These are phyloP conservation scores for Sclerodermus sp. DNA, from an alignment of 2,888 invertebrate genomes.

Conservation along the genomic window DNA sequence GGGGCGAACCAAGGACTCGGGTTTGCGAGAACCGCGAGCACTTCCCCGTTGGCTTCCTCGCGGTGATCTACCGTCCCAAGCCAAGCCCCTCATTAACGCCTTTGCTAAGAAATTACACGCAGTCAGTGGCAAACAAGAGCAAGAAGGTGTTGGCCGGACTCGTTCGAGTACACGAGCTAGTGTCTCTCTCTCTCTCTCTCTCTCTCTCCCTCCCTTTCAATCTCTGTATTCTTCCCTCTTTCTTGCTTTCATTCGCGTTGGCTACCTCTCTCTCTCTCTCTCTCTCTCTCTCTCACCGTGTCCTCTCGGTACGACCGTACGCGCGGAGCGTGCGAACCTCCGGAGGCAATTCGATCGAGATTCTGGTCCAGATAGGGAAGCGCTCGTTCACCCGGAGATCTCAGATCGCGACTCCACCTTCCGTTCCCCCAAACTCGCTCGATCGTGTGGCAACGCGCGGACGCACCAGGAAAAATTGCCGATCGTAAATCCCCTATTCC, in stretches of 20 bases:
- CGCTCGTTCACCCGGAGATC: too few relatives aligned
- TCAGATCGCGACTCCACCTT: not conserved
- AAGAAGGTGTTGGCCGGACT: constrained; percentile 49
- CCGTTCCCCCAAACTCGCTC: not conserved
- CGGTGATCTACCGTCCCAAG: constrained; percentile 55
- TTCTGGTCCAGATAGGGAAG: constrained; percentile 41
- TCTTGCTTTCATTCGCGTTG: constrained; percentile 19
- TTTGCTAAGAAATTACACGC: constrained; percentile 57
- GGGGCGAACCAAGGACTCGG: not conserved
- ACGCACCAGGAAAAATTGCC: too few relatives aligned
- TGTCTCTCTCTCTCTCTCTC: constrained; percentile 15
- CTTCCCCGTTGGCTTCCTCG: constrained; percentile 18
- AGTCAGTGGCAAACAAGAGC: constrained; percentile 56
- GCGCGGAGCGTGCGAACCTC: constrained; percentile 48
- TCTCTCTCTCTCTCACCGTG: constrained; percentile 16
- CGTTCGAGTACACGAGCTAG: constrained; percentile 40
- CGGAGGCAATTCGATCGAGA: constrained; percentile 49
- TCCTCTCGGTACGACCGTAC: constrained; percentile 13
- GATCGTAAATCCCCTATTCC: too few relatives aligned
- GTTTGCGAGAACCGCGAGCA: too few relatives aligned
- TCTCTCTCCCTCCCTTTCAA: constrained; percentile 20
- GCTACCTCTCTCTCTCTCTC: constrained; percentile 13
- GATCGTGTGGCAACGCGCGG: too few relatives aligned
- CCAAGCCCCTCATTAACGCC: constrained; percentile 57
- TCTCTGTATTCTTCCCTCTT: constrained; percentile 16